Base-by-base conservation (phyloP, 2,113 vertebrate genomes). In the Chauna torquata region DNA sequence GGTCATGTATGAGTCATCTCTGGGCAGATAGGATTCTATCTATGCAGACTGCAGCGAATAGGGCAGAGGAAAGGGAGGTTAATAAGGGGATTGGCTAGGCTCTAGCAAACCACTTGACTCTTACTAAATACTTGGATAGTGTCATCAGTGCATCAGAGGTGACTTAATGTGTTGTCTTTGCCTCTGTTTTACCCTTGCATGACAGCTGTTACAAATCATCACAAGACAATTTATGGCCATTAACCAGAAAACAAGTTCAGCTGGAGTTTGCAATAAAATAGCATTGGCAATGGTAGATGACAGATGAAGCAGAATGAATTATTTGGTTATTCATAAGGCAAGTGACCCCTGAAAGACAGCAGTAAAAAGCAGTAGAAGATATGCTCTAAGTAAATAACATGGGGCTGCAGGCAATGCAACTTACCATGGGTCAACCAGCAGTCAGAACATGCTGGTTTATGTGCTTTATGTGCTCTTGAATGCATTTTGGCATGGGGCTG, bases 281-380 rank as follows among this genome's bases (percentile, higher is more conserved):
- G 3, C 30, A 6, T 36, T 36, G 44, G 15, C 28, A 57, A 17
- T 11, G 52, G 42, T n/a, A 81, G 81, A 27, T 54, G 70, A 61
- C 20, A 72, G 71, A 80, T 61, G 19, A 82, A 70, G 12, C 10
- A 66, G 64, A 84, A 66, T 34, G 36, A 77, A 74, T 38, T 22
- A 16, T n/a, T 78, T 61, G 54, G 11, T 82, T 93, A 86, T 90
- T 80, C 45, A 28, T 83, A 80, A 88, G 38, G 34, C 17, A 71
- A 83, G 65, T 55, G 76, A 88, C 45, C 59, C 62, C n/a, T 93
- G 83, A 94, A 94, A 92, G 62, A 54, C 64, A 75, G 54, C n/a
- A 71, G 28, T 90, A 66, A 90, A 92, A 86, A 77, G 12, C 6
- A 61, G 15, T 12, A 64, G 40, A 49, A 66, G 25, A 16, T 65